Evolutionary conservation across 1,140 invertebrate genomes (phyloP), one percentile per base, ranked within the genome.

Genomic region (Schmidtea mediterranea): DNA sequence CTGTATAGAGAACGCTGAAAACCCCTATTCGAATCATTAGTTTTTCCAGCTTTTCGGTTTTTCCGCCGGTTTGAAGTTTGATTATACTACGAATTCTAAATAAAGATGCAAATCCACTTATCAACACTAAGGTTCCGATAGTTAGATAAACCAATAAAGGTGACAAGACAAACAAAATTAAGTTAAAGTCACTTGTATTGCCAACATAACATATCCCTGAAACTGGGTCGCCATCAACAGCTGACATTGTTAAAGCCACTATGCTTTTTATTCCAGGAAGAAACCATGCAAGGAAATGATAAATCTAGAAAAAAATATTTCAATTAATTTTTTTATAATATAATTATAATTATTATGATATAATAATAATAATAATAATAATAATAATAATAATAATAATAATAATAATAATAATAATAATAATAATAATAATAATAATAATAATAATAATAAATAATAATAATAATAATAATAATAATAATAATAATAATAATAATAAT

Each of bases 121-220:
- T 63, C 2, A 97, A 72, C 63, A 97, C 95, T 12, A 80, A 72
- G 16, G 82, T 84, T 2, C 92, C 90, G 24, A 95, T 68, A 2
- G 81, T 74, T 15, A 97, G 73, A 65, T 92, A 92, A 3, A 86
- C 74, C 58, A 81, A 78, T 0, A 95, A 68, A 1, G 90, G 90
- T 6, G 76, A 74, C 43, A 94, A 66, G 0, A 94, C 78, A 66
- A 92, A 94, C 21, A 76, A 76, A 45, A 79, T 71, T 32, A 92
- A 69, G 10, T 82, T 79, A 57, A 80, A 76, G 10, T 32, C 26
- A 10, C 26, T 32, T 32, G 26, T 32, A 32, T 32, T 32, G 1
- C 87, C 87, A 13, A 94, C 81, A 61, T 82, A 90, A 62, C 90
- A 98, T 3, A 95, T 81, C 3, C 89, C 90, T 15, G 81, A 84